phyloP scores from a whole-genome alignment of 2,888 invertebrate species.

The Cylindroiulus punctatus region DNA sequence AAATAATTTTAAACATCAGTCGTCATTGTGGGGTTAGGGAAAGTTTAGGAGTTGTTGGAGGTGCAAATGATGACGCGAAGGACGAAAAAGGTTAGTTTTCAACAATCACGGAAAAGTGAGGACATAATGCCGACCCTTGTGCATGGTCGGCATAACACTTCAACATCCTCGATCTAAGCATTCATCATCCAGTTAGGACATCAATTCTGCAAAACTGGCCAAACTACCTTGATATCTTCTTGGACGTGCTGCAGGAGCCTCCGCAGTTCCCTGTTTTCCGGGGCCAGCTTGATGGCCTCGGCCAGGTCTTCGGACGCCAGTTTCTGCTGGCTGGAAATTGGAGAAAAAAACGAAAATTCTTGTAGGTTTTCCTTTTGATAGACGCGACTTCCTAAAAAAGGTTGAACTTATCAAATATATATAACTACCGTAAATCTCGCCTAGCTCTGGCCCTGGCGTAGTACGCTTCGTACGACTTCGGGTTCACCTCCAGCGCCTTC shows the following conservation, averaged over 20 bases:
- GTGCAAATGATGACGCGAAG: too few relatives aligned
- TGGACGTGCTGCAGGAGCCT: constrained; percentile 64
- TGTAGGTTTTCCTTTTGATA: neutral
- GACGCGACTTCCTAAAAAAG: neutral
- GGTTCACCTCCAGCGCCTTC: constrained; percentile 83
- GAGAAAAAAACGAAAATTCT: neutral
- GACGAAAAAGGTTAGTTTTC: too few relatives aligned
- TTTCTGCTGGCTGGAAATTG: constrained; percentile 72
- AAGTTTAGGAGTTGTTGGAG: too few relatives aligned
- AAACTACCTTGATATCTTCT: constrained; percentile 58
- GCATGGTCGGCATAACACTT: too few relatives aligned
- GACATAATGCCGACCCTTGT: too few relatives aligned
- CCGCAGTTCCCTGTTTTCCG: constrained; percentile 77
- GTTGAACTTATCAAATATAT: neutral
- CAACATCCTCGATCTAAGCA: too few relatives aligned
- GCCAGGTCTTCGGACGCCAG: constrained; percentile 83
- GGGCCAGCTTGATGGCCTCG: constrained; percentile 80
- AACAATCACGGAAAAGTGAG: too few relatives aligned
- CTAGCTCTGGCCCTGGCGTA: constrained; percentile 90
- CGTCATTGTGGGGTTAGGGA: too few relatives aligned
- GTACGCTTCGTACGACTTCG: constrained; percentile 90
- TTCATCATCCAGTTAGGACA: too few relatives aligned
- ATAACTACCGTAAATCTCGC: constrained; percentile 74
- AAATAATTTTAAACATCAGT: too few relatives aligned
- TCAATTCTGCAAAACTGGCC: too few relatives aligned